Conservation (phyloP, 2,113 vertebrate species). For the Motacilla alba region DNA sequence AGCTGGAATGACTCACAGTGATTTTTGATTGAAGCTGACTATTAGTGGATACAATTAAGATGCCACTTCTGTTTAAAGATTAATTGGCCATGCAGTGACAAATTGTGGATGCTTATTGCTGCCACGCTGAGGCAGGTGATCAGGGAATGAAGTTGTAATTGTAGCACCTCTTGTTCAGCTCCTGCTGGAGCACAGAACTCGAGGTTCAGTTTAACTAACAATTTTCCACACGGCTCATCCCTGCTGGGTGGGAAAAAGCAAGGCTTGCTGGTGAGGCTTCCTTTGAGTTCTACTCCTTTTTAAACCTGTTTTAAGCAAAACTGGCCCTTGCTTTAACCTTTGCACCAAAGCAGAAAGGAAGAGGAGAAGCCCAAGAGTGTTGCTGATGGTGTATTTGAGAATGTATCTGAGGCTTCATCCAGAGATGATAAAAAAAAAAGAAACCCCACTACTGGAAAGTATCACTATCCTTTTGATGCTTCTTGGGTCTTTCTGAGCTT, state of each 20-base stretch:
- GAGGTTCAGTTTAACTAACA: constrained; percentile 69
- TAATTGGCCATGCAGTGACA: constrained; percentile 71
- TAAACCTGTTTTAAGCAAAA: background rate
- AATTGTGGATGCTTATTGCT: constrained; percentile 72
- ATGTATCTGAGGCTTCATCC: background rate
- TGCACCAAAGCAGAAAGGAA: background rate
- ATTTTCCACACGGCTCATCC: constrained; percentile 54
- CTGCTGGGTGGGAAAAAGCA: constrained; percentile 60
- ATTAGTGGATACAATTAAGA: constrained; percentile 81
- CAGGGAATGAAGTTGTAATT: constrained; percentile 68
- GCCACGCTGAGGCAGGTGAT: constrained; percentile 76
- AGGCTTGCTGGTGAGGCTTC: background rate
- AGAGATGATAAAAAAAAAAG: background rate
- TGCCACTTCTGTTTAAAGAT: constrained; percentile 72
- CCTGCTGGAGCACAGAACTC: constrained; percentile 23
- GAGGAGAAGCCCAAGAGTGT: background rate
- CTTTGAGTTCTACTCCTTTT: constrained; percentile 2
- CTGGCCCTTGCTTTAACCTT: background rate
- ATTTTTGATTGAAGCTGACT: constrained; percentile 72
- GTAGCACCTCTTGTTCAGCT: constrained; percentile 66
- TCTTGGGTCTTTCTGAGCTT: background rate
- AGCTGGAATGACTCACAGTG: constrained; percentile 40
- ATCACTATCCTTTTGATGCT: background rate
- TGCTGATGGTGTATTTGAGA: background rate
- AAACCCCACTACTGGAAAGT: rapidly evolving